phyloP scores from a whole-genome alignment of 2,113 vertebrate species.

The Silurus glanis region DNA sequence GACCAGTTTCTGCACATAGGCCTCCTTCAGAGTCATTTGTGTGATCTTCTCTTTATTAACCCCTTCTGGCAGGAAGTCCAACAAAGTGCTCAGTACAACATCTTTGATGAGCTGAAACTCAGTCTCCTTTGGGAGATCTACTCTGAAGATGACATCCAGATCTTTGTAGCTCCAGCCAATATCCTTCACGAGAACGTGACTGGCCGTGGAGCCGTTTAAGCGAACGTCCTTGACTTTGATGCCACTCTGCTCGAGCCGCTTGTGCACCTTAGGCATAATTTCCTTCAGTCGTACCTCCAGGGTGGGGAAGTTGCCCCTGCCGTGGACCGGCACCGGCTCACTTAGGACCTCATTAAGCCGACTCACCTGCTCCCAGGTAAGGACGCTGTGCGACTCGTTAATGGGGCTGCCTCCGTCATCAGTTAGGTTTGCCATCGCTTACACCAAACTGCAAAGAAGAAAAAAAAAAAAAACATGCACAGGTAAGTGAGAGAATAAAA shows the following conservation, averaged over 20 bases:
- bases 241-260: constrained; percentile 78
- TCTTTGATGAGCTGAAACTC: constrained; percentile 90
- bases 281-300: constrained; percentile 89
- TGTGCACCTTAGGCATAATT: constrained; percentile 87
- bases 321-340: constrained; percentile 87
- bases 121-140: constrained; percentile 82
- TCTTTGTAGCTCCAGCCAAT: constrained; percentile 94
- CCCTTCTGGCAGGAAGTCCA: constrained; percentile 92
- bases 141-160: constrained; percentile 93
- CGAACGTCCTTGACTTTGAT: constrained; percentile 87
- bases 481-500: not conserved
- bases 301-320: constrained; percentile 95
- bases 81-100: constrained; percentile 86
- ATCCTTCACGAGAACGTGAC: constrained; percentile 93
- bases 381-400: constrained; percentile 76
- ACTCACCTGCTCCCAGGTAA: constrained; percentile 93
- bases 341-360: constrained; percentile 88
- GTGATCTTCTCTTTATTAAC: constrained; percentile 94
- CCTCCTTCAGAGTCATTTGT: constrained; percentile 89
- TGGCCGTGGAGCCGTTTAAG: constrained; percentile 92
- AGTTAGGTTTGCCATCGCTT: constrained; percentile 74
- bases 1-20: constrained; percentile 95
- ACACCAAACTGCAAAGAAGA: constrained; percentile 37
- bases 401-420: constrained; percentile 54
- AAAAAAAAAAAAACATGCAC: not conserved